Conservation (phyloP, 2,797 vertebrate species). For the Pampus argenteus region DNA sequence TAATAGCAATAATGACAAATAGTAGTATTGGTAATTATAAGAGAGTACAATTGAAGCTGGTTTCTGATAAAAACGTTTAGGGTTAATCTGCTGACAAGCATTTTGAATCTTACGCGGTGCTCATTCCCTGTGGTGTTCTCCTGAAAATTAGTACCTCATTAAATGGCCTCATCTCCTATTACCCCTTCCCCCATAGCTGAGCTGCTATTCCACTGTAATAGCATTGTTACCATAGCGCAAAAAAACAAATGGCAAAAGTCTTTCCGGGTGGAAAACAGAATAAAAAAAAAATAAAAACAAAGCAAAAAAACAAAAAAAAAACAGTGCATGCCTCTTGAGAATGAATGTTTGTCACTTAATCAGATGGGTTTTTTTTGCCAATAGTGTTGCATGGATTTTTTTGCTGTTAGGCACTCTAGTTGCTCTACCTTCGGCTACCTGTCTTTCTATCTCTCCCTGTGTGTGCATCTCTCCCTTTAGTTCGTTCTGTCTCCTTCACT, state of each 20-base stretch:
- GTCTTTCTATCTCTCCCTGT: constrained; percentile 37
- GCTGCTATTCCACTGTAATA: constrained; percentile 78
- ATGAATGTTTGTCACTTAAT: constrained; percentile 55
- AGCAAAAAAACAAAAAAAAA: constrained; percentile 42
- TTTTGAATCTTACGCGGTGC: constrained; percentile 63
- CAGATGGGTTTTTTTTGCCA: constrained; percentile 13
- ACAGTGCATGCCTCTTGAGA: constrained; percentile 65
- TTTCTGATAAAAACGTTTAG: constrained; percentile 78
- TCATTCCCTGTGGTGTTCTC: constrained; percentile 71
- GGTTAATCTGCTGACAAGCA: constrained; percentile 21
- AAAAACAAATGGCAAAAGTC: constrained; percentile 64
- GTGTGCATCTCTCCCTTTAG: constrained; percentile 37
- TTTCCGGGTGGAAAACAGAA: constrained; percentile 33
- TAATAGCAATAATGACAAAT: constrained; percentile 80
- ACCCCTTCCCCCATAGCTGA: constrained; percentile 63
- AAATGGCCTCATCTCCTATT: constrained; percentile 69
- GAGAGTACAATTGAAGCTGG: constrained; percentile 82
- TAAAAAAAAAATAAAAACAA: constrained; percentile 58
- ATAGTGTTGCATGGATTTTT: constrained; percentile 43
- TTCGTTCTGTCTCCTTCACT: constrained; percentile 66
- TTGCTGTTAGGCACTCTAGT: constrained; percentile 71
- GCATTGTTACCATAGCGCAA: constrained; percentile 69
- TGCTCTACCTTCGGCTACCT: constrained; percentile 50
- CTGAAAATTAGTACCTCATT: constrained; percentile 79
- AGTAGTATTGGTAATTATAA: constrained; percentile 80